phyloP scores from a whole-genome alignment of 2,888 invertebrate genomes.

The Polyommatus iphigenia region DNA sequence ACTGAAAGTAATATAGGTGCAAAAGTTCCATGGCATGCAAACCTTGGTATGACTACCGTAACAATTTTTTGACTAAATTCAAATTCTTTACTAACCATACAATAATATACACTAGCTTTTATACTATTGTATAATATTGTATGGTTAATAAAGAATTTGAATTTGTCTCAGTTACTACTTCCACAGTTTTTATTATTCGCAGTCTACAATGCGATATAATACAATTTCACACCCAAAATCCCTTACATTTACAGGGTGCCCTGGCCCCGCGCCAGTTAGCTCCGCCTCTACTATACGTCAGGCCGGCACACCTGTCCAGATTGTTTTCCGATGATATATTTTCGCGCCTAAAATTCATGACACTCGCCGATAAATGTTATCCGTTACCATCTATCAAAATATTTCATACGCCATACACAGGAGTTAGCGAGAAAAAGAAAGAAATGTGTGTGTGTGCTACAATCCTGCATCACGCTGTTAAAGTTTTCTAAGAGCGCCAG shows the following conservation, averaged over 20 bases:
- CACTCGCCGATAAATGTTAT: neutral
- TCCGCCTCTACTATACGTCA: neutral
- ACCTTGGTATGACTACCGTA: no score
- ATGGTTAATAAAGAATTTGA: no score
- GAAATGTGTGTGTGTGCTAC: neutral
- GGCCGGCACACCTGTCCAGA: neutral
- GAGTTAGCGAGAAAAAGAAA: neutral
- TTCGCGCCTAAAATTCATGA: neutral
- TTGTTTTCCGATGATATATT: slow-evolving; percentile 12
- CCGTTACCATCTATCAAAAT: slow-evolving; percentile 9
- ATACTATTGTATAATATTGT: no score
- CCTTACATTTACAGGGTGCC: neutral
- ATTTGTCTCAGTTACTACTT: no score
- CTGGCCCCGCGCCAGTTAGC: neutral
- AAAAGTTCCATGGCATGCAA: no score
- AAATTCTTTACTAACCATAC: no score
- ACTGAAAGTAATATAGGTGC: no score
- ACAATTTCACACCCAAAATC: neutral
- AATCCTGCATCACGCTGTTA: no score
- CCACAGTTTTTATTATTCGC: neutral
- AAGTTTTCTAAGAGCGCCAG: no score
- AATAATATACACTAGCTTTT: no score
- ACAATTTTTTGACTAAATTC: no score
- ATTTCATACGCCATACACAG: neutral
- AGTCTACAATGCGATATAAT: neutral